Evolutionary conservation across 92 coral and sea anemone genomes (phyloP).

Genomic region (Bergia sp.): DNA sequence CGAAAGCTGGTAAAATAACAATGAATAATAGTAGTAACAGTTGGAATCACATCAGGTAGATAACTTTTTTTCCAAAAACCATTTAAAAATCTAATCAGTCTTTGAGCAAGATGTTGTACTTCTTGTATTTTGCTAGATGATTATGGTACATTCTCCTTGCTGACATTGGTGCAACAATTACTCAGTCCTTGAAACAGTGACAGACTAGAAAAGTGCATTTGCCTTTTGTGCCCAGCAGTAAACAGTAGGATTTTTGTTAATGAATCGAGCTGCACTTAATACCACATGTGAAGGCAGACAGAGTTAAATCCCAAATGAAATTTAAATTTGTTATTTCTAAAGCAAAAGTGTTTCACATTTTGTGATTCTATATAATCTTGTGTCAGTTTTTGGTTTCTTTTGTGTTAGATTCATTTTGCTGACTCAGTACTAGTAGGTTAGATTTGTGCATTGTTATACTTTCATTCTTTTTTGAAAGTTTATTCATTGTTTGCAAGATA

Average conservation of each 20-base stretch:
- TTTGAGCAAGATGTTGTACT: neutral
- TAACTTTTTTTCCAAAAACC: no score
- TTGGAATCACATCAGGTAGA: neutral
- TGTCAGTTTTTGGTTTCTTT: no score
- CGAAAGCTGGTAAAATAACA: no score
- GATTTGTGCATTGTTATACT: neutral
- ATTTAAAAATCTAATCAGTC: no score
- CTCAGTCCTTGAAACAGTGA: neutral
- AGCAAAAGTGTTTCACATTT: no score
- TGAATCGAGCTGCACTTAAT: neutral
- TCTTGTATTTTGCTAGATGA: neutral
- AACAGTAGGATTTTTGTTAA: neutral
- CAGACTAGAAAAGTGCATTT: neutral
- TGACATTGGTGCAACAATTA: neutral
- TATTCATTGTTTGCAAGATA: neutral
- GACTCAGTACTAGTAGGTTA: neutral
- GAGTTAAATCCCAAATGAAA: neutral
- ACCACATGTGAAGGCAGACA: neutral
- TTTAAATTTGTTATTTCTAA: no score
- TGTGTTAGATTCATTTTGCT: neutral
- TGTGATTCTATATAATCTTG: no score
- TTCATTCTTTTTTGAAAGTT: no score
- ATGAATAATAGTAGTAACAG: neutral
- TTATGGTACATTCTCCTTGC: no score
- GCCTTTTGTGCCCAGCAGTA: neutral